phyloP scores from a whole-genome alignment of 2,888 invertebrate species.

The Scrobipalpa atriplicella region DNA sequence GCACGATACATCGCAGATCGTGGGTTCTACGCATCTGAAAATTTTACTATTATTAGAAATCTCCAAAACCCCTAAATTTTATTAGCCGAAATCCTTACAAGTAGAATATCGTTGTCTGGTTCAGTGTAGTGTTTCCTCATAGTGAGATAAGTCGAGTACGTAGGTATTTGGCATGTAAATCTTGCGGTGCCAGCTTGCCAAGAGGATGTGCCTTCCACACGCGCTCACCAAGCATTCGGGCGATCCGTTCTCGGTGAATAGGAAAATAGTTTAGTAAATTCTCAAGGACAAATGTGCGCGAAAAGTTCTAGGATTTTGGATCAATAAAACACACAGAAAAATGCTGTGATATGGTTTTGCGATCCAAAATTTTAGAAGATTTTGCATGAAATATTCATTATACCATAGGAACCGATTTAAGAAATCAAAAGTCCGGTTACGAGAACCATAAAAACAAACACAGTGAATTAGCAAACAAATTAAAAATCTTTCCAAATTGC shows the following conservation, averaged over 20 bases:
- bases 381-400: too few species aligned
- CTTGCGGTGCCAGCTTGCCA: slow-evolving; percentile 33
- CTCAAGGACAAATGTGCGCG: not conserved
- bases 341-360: too few species aligned
- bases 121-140: slow-evolving; percentile 21
- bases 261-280: not conserved
- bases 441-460: slow-evolving; percentile 7
- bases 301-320: not conserved
- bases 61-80: not conserved
- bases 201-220: slow-evolving; percentile 33
- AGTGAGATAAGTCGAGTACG: slow-evolving; percentile 28
- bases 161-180: slow-evolving; percentile 36
- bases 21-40: too few species aligned
- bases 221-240: slow-evolving; percentile 30
- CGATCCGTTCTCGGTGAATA: slow-evolving; percentile 26
- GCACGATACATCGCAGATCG: too few species aligned
- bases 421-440: too few species aligned
- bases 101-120: slow-evolving; percentile 2
- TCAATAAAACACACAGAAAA: too few species aligned
- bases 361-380: too few species aligned
- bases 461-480: slow-evolving; percentile 27
- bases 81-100: not conserved
- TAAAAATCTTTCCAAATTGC: slow-evolving; percentile 18
- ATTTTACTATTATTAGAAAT: too few species aligned
- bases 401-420: too few species aligned